A percentile compares a stretch with the other conserved stretches of the same genome.
These are phyloP conservation scores for Cactoblastis cactorum DNA, from an alignment of 2,888 invertebrate genomes.

Conservation along the genomic window DNA sequence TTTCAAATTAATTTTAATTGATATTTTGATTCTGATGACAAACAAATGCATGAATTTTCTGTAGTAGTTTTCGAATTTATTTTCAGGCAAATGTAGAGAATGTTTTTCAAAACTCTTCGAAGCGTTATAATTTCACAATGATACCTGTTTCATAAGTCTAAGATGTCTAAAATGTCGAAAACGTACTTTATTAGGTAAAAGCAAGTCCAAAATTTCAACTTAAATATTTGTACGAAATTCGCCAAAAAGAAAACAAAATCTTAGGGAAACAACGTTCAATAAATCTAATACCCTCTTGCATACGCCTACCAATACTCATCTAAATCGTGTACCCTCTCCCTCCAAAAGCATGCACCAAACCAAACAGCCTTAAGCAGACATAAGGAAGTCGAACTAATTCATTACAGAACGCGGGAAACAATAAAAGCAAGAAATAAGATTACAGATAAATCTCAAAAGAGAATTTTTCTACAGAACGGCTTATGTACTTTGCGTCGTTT, in stretches of 20 bases:
- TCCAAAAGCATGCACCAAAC: constrained; percentile 60
- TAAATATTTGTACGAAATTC: background rate
- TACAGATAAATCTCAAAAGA: constrained; percentile 64
- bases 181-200: too few relatives aligned
- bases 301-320: constrained; percentile 64
- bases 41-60: too few relatives aligned
- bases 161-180: too few relatives aligned
- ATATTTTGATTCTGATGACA: background rate
- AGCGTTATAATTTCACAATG: too few relatives aligned
- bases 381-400: constrained; percentile 60
- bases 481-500: constrained; percentile 68
- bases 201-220: too few relatives aligned
- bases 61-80: too few relatives aligned
- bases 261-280: constrained; percentile 46
- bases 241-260: constrained; percentile 30
- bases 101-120: too few relatives aligned
- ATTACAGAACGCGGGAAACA: constrained; percentile 62
- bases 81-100: too few relatives aligned
- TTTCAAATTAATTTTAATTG: background rate
- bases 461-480: constrained; percentile 60
- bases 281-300: constrained; percentile 61
- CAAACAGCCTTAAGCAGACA: constrained; percentile 60
- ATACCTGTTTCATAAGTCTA: too few relatives aligned
- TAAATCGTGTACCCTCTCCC: constrained; percentile 52
- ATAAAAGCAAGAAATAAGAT: constrained; percentile 67